Evolutionary conservation across 2,797 vertebrate species (phyloP), one percentile per base, ranked within the genome.

Genomic region (Cygnus olor): DNA sequence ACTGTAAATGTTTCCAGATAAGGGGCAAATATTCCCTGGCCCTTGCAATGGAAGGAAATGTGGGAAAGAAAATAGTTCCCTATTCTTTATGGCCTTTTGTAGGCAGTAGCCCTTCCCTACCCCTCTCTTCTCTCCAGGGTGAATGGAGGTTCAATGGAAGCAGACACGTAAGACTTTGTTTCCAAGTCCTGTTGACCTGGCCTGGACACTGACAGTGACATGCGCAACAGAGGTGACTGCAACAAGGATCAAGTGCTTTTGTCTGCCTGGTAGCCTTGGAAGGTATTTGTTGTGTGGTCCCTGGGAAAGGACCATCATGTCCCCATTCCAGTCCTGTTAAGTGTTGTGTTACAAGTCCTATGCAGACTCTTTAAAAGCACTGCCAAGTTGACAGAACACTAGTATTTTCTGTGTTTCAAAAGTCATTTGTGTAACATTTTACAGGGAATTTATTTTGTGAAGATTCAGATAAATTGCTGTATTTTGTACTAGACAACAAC

Each of bases 51-150:
- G 54, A 36, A 9, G 57, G 9, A 77, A 90, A 90, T 13, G 7
- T 61, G 11, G 8, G 7, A 66, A 10, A 66, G 27, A 73, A 87
- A 47, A 1, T 6, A 38, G 0, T 56, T 85, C 78, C 24, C 6
- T 51, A 11, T 18, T 0, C 0, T 28, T 2, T 70, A 19, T 44
- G 30, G 11, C 8, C 14, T 63, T 89, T 88, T 51, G n/a, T 36
- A 81, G 32, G 20, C 8, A 10, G 5, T 80, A 56, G 27, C 74
- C 10, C 21, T 70, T 71, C 27, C 22, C 64, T 42, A 34, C 14
- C 0, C 1, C 14, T 80, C 38, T 60, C 66, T 36, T 7, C 0
- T 3, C 4, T 7, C 9, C 10, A 34, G 7, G 25, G 36, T 18
- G 19, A 88, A 69, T 10, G 9, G 64, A 45, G 4, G 6, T 54